A percentile compares a stretch with the other conserved stretches of the same genome.
Evolutionary conservation across 2,797 vertebrate species (phyloP).

Genomic region (Siniperca scherzeri): DNA sequence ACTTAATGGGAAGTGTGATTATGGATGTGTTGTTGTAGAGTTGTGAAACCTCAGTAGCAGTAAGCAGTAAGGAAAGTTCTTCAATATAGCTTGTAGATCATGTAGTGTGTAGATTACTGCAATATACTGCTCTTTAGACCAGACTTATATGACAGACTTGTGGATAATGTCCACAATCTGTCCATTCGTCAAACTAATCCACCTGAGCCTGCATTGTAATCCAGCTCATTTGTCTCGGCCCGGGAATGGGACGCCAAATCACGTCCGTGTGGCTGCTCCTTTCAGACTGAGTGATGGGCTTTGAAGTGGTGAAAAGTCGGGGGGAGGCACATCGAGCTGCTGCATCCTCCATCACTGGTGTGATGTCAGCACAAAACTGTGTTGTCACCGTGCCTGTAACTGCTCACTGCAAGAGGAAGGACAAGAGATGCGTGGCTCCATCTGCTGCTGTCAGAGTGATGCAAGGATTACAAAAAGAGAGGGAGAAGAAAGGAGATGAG

Average conservation of each 20-base stretch:
- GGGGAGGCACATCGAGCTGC: background rate
- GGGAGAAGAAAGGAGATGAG: background rate
- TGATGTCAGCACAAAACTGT: constrained; percentile 56
- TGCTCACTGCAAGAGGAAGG: constrained; percentile 7
- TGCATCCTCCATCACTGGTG: constrained; percentile 45
- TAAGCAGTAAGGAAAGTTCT: constrained; percentile 9
- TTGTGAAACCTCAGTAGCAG: constrained; percentile 2
- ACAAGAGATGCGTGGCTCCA: constrained; percentile 8
- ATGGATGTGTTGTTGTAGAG: constrained; percentile 9
- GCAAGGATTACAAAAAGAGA: constrained; percentile 6
- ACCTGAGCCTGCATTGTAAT: constrained; percentile 39
- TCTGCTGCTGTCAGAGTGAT: constrained; percentile 43
- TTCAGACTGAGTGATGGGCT: constrained; percentile 61
- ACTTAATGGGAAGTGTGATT: background rate
- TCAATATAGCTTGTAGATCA: constrained; percentile 15
- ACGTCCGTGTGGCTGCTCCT: constrained; percentile 36
- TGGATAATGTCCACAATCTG: constrained; percentile 31
- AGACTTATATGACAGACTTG: constrained; percentile 24
- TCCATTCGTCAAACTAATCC: constrained; percentile 62
- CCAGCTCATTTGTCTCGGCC: constrained; percentile 37
- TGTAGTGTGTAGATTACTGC: background rate
- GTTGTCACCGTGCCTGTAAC: constrained; percentile 40
- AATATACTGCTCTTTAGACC: constrained; percentile 30
- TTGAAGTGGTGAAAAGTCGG: constrained; percentile 33
- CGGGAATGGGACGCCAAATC: constrained; percentile 21